These are phyloP conservation scores for Seira musarum DNA, from an alignment of 2,888 invertebrate genomes.

Conservation along the genomic window DNA sequence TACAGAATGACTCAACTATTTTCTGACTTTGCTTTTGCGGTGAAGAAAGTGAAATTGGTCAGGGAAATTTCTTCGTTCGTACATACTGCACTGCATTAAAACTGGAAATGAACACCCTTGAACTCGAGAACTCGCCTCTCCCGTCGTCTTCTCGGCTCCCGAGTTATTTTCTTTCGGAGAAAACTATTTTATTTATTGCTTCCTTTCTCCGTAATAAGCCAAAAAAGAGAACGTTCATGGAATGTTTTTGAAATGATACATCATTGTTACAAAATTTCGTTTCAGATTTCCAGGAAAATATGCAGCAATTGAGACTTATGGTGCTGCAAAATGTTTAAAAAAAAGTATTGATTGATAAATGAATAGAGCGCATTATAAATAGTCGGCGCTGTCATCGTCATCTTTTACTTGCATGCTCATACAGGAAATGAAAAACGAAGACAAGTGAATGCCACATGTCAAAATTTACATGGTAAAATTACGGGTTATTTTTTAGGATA, in stretches of 20 bases:
- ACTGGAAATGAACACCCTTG: conserved; percentile 35
- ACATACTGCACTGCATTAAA: conserved; percentile 9
- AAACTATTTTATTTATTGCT: conserved; percentile 48
- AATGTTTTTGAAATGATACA: conserved; percentile 8
- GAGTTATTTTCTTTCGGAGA: conserved; percentile 19
- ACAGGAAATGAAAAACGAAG: background rate
- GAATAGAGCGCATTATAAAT: too few species aligned
- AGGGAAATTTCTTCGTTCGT: background rate
- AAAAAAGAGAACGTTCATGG: background rate
- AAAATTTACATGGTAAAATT: background rate
- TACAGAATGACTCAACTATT: background rate
- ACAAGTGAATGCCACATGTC: conserved; percentile 8
- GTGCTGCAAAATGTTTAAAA: too few species aligned
- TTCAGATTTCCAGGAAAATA: background rate
- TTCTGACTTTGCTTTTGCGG: conserved; percentile 6
- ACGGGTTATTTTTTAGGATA: background rate
- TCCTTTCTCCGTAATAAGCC: conserved; percentile 36
- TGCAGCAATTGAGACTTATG: too few species aligned
- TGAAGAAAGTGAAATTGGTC: conserved; percentile 29
- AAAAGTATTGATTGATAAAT: too few species aligned
- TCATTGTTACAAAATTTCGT: background rate
- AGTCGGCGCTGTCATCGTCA: background rate
- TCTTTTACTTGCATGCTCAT: background rate
- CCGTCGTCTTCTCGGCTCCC: conserved; percentile 1
- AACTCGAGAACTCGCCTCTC: conserved; percentile 29